Base-by-base conservation (phyloP, 2,888 invertebrate genomes). In the Platerodrilus igneus region DNA sequence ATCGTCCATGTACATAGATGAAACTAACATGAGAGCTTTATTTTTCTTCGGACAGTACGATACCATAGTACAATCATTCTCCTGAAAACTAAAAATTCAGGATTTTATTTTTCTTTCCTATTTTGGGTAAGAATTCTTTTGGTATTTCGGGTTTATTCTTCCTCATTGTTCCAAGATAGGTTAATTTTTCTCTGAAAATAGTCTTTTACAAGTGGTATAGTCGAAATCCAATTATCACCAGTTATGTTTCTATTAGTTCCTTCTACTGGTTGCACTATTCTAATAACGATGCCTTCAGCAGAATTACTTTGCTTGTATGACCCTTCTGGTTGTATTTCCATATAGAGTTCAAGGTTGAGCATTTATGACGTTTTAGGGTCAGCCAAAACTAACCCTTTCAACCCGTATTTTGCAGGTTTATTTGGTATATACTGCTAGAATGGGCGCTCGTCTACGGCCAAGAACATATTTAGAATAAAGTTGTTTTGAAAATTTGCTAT, bases 361-460 rank as follows among this genome's bases (percentile, higher is more conserved):
- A 41, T 42, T 43, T 57, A 52, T 31, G 31, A 52, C 4, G 47
- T 39, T 22, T 47, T 39, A 5, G 52, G 45, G 37, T 58, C 56
- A 13, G 23, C 31, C 7, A 42, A 19, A 4, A 57, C 53, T 26
- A 40, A 50, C n/a, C 55, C 41, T 49, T 59, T 55, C 4, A 59
- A 48, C 0, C 55, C 55, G 47, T 58, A 58, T 29, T 51, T 56
- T 2, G 45, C 52, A 5, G 58, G 53, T 44, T 62, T 56, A 13
- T 49, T 50, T 4, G 58, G 53, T 5, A 61, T 60, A 36, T 56
- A 61, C 41, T 60, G 53, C 8, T 41, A 21, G 40, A 59, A 56
- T 13, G 28, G 25, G 27, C 40, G 52, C 31, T 56, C 56, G 41
- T 57, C 55, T 25, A 57, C 44, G 25, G 52, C 59, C 4, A 60